Evolutionary conservation across 2,113 vertebrate genomes (phyloP), one percentile per base, ranked within the genome.

Genomic region (Caracal caracal): DNA sequence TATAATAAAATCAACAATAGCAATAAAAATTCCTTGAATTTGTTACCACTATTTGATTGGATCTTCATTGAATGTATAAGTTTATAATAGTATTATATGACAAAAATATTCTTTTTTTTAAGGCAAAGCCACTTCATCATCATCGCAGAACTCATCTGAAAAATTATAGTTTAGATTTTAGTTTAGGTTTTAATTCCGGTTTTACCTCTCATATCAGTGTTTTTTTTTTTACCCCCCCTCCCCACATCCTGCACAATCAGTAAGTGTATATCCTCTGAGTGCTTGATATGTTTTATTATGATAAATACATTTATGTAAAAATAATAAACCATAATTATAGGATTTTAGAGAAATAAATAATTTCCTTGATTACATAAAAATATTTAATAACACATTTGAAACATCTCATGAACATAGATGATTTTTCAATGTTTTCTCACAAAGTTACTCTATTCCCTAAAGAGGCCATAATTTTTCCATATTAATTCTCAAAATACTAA

Each of bases 401-500:
- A 94, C 26, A 82, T 80, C 28, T 35, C 24, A 53, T n/a, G 3
- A 49, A 73, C 9, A n/a, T 19, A 65, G 56, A 81, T 61, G 61
- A 92, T 82, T 88, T 95, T 80, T 96, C 30, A 51, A 7, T 76
- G 22, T 85, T 97, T 94, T 37, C 4, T 90, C 75, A 68, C 26
- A 96, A 90, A 97, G 43, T 93, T 88, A 95, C 65, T 93, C 61
- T 97, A 95, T 97, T 92, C 78, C 49, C 68, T 94, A 61, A 83
- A 96, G 90, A 94, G 68, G 43, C 35, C 79, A 82, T 95, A 63
- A 70, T 94, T 97, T 96, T 95, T 91, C 63, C 78, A 80, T 94
- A 90, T 93, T 85, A 97, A 96, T 88, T 96, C 80, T 95, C 97
- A 94, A 93, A 96, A 94, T 91, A 96, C 88, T 93, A 96, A 76